Evolutionary conservation across 2,797 vertebrate genomes (phyloP).

Genomic region (Lophotriccus pileatus): DNA sequence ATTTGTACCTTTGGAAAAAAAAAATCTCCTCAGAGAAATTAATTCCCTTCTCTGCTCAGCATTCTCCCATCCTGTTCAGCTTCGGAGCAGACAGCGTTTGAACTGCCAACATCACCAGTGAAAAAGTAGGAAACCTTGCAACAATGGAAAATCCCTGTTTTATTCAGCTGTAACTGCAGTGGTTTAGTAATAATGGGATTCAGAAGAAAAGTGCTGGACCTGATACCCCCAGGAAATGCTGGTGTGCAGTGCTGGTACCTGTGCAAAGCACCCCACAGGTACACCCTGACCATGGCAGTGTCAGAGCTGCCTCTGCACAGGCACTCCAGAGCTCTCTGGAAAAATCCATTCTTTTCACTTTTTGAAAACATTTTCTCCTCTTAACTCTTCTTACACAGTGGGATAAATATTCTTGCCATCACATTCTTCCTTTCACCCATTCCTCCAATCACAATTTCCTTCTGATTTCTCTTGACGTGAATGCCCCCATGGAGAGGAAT

Average conservation of each 20-base stretch:
- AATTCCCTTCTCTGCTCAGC: neutral
- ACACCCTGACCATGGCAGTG: neutral
- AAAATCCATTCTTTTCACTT: neutral
- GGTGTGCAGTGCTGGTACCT: neutral
- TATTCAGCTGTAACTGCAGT: neutral
- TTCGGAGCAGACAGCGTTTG: neutral
- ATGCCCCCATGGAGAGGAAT: neutral
- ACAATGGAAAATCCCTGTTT: neutral
- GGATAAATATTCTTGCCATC: neutral
- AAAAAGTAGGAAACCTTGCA: neutral
- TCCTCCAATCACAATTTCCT: neutral
- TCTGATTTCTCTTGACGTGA: neutral
- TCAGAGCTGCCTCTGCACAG: neutral
- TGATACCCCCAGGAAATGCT: neutral
- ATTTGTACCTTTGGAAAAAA: constrained; percentile 4
- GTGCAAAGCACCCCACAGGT: accelerated
- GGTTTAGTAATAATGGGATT: neutral
- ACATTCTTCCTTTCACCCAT: neutral
- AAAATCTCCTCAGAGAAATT: neutral
- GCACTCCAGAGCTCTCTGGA: neutral
- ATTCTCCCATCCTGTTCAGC: neutral
- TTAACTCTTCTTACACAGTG: neutral
- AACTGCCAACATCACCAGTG: neutral
- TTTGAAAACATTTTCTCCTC: neutral
- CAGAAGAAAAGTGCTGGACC: neutral